These are phyloP conservation scores for Drosophila planitibia DNA, from an alignment of 2,888 invertebrate species.

Conservation along the genomic window DNA sequence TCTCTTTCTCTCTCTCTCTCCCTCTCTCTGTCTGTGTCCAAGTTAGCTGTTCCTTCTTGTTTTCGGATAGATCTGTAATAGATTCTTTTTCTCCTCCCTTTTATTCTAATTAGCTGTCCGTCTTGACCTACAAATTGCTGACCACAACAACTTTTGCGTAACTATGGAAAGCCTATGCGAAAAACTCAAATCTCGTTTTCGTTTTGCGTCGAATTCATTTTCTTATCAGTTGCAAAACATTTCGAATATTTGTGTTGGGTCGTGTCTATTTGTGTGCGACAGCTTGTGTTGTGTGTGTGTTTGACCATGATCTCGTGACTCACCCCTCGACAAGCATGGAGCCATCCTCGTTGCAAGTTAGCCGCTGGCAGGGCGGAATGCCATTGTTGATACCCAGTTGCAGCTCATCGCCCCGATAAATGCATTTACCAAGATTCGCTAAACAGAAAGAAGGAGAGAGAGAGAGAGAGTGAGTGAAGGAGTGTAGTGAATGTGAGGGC, in stretches of 20 bases:
- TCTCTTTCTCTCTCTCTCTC: not conserved
- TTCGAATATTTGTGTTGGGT: slow-evolving; percentile 34
- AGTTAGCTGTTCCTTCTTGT: not conserved
- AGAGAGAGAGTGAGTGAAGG: not conserved
- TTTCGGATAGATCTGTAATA: not conserved
- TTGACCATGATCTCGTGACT: slow-evolving; percentile 52
- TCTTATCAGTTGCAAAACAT: slow-evolving; percentile 52
- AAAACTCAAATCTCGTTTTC: slow-evolving; percentile 13
- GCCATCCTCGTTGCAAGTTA: slow-evolving; percentile 82
- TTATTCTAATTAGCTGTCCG: not conserved
- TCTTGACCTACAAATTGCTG: not conserved
- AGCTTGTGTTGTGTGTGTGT: slow-evolving; percentile 2
- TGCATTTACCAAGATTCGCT: slow-evolving; percentile 77
- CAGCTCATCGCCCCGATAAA: slow-evolving; percentile 81
- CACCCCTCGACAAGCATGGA: slow-evolving; percentile 83
- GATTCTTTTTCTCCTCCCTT: not conserved
- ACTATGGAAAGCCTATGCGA: not conserved
- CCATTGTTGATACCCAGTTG: slow-evolving; percentile 77
- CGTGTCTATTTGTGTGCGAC: not conserved
- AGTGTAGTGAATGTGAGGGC: not conserved
- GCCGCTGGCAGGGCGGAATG: slow-evolving; percentile 80
- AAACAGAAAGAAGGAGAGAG: not conserved
- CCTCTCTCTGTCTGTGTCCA: not conserved
- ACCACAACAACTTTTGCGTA: not conserved
- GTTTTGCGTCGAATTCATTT: slow-evolving; percentile 2